Evolutionary conservation across 1,140 invertebrate genomes (phyloP).

Genomic region (Calliphora vicina): DNA sequence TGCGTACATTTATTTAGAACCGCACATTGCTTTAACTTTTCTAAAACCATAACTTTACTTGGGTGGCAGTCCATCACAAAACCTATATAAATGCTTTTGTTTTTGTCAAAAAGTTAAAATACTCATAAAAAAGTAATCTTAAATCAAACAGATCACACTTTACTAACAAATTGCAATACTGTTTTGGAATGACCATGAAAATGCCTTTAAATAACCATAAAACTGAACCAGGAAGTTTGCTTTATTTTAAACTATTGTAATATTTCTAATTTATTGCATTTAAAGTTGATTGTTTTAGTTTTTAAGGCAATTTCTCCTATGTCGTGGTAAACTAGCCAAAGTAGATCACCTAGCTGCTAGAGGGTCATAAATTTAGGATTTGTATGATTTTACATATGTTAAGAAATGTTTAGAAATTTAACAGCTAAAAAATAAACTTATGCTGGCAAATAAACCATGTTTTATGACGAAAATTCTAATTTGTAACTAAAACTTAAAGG

Average conservation of each 20-base stretch:
- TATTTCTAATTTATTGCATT: neutral
- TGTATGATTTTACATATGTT: neutral
- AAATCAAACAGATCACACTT: neutral
- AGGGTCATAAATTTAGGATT: slow-evolving; percentile 9
- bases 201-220: neutral
- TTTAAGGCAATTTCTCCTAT: neutral
- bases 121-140: neutral
- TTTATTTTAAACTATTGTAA: neutral
- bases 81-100: neutral
- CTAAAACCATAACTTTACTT: neutral
- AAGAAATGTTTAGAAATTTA: neutral
- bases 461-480: neutral
- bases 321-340: neutral
- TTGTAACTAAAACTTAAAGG: neutral
- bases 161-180: neutral
- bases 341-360: neutral
- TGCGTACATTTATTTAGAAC: neutral
- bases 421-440: neutral
- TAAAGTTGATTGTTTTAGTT: neutral
- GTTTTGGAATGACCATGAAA: neutral
- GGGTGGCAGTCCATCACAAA: neutral
- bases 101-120: neutral
- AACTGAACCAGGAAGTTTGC: neutral
- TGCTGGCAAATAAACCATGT: neutral
- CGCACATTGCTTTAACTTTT: no score